Evolutionary conservation across 2,888 invertebrate genomes (phyloP), one percentile per base, ranked within the genome.

Genomic region (Erannis defoliaria): DNA sequence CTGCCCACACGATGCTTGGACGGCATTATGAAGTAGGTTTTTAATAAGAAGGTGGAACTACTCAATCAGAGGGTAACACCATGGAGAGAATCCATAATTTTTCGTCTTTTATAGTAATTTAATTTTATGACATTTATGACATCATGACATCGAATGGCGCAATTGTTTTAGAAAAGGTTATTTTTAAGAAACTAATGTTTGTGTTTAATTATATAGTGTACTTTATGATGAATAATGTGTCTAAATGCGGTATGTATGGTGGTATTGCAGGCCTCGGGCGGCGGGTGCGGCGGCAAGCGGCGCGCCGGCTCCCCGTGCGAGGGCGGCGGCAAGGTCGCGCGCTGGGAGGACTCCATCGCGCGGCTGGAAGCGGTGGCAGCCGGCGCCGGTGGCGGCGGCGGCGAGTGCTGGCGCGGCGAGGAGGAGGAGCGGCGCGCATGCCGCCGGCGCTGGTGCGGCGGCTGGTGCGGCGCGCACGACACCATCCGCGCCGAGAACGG

Each of bases 401-500:
- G 93, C 53, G 94, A 94, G 76, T 91, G 92, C 83, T 94, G 94
- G 84, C 89, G 94, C 49, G 84, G 94, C 51, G 84, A 94, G 86
- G 86, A 93, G 83, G 88, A 94, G 82, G 90, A 93, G 88, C 68
- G 93, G 84, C 84, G 92, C 80, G 86, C 94, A 76, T 86, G 91
- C 72, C 89, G 93, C 86, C 85, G 94, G 88, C 84, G 94, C 89
- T 87, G 94, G 89, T 93, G 93, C 82, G 92, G 93, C 66, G 93
- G 93, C 78, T 91, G 93, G 89, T 91, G 93, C 81, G 90, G 93
- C 69, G 93, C 93, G 74, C 95, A 95, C 84, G 97, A 97, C 86
- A 97, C 97, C 80, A 97, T 97, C 84, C 95, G 97, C 68, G 97
- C 97, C 76, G 97, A 97, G 89, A 97, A 97, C 87, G 97, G 97